These are phyloP conservation scores for Lagocephalus sceleratus DNA, from an alignment of 2,797 vertebrate species.

Conservation along the genomic window DNA sequence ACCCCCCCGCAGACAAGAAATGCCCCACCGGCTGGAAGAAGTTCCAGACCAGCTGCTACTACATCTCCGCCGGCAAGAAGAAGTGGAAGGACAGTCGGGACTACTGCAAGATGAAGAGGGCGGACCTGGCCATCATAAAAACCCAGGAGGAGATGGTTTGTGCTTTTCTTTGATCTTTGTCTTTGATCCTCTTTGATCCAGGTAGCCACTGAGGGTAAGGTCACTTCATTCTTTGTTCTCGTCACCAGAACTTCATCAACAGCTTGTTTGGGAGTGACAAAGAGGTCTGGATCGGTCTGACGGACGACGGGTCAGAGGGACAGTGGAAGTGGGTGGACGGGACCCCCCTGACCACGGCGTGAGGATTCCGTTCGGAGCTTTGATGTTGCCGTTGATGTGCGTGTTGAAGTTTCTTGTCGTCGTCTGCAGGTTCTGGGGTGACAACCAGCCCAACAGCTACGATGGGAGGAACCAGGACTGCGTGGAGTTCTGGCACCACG, in stretches of 20 bases:
- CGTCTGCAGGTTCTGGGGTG: conserved; percentile 56
- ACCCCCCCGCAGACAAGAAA: conserved; percentile 25
- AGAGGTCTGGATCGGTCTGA: conserved; percentile 64
- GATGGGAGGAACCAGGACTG: conserved; percentile 62
- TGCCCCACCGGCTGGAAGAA: conserved; percentile 50
- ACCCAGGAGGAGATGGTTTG: conserved; percentile 60
- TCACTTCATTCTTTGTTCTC: too few relatives aligned
- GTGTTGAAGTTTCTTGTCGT: not conserved
- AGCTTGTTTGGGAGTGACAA: conserved; percentile 30
- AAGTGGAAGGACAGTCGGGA: conserved; percentile 45
- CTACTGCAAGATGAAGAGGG: conserved; percentile 38
- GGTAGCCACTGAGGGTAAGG: too few relatives aligned
- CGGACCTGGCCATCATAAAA: conserved; percentile 55
- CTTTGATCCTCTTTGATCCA: too few relatives aligned
- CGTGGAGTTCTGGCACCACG: conserved; percentile 49
- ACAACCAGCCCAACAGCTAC: conserved; percentile 60
- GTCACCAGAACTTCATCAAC: conserved; percentile 52
- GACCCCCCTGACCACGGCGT: conserved; percentile 31
- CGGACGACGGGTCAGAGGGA: conserved; percentile 48
- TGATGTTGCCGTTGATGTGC: too few relatives aligned
- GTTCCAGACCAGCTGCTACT: conserved; percentile 60
- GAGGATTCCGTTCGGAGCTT: conserved; percentile 8
- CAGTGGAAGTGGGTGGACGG: conserved; percentile 64
- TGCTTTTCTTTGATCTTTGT: not conserved
- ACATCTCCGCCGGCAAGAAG: conserved; percentile 33